Evolutionary conservation across 2,797 vertebrate species (phyloP), one percentile per base, ranked within the genome.

Genomic region (Sandelia bainsii): DNA sequence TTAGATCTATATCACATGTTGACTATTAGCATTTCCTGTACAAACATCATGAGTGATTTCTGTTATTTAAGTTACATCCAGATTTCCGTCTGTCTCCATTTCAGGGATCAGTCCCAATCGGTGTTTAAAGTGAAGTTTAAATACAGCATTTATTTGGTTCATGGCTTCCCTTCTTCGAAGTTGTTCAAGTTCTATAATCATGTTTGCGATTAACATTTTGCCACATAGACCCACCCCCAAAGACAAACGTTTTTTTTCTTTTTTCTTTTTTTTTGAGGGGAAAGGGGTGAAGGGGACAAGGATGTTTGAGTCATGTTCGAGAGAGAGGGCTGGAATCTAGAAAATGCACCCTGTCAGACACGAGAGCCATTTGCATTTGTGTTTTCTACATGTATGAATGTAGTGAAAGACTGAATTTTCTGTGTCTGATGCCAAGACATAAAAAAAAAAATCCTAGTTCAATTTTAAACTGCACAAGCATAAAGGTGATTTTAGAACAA

Each of bases 321-420:
- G 69, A 69, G 69, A 69, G 53, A 53, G 70, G 73, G 57, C 40
- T 72, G 77, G 84, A 83, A 87, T 83, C 50, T 72, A n/a, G 74
- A 84, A 81, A 80, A 87, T 82, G 66, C 50, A 46, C 39, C n/a
- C 14, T 10, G 62, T 84, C 54, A 44, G 53, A 81, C 49, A 59
- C 72, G 61, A 62, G 57, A 63, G 20, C 57, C 61, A 59, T 42
- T 56, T 52, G 61, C 67, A 66, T 58, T 5, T 58, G 42, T 14
- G 12, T 57, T 45, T 69, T 69, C n/a, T 72, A 17, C 25, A n/a
- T 32, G 58, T 67, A 50, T 48, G 67, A 10, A 3, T 34, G 44
- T 46, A n/a, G 12, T 32, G 39, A 57, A 11, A 8, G 20, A 45
- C 14, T 0, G 0, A 1, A 45, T 2, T 17, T 54, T 29, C 8